phyloP scores from a whole-genome alignment of 2,888 invertebrate genomes.

The Cosmorhoe ocellata region DNA sequence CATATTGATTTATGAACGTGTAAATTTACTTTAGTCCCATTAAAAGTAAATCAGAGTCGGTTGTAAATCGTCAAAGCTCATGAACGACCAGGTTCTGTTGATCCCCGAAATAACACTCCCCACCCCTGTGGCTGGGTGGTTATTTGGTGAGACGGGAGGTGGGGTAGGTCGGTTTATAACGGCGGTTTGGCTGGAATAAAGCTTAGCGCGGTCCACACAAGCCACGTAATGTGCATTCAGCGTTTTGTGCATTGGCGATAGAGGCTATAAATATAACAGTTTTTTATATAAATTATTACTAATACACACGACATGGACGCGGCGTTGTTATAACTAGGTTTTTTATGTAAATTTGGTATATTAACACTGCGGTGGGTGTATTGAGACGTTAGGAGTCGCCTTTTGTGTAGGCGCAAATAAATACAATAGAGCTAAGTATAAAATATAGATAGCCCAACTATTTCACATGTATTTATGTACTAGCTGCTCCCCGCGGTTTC shows the following conservation, averaged over 20 bases:
- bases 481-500: too few relatives aligned
- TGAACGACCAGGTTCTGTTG: conserved; percentile 33
- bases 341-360: conserved; percentile 16
- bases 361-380: conserved; percentile 17
- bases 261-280: conserved; percentile 40
- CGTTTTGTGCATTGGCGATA: conserved; percentile 43
- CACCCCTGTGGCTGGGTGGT: not conserved
- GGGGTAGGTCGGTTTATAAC: conserved; percentile 18
- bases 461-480: too few relatives aligned
- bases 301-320: conserved; percentile 2
- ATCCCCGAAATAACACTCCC: conserved; percentile 21
- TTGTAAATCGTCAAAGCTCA: conserved; percentile 62
- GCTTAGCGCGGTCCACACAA: conserved; percentile 43
- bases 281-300: conserved; percentile 36
- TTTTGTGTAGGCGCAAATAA: too few relatives aligned
- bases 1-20: conserved; percentile 64
- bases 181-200: conserved; percentile 40
- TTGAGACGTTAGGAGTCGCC: not conserved
- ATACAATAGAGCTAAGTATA: too few relatives aligned
- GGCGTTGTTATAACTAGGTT: not conserved
- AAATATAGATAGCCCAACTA: too few relatives aligned
- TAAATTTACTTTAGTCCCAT: conserved; percentile 61
- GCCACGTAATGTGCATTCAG: conserved; percentile 49
- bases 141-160: not conserved
- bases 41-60: conserved; percentile 65